These are phyloP conservation scores for Damaliscus lunatus DNA, from an alignment of 2,113 vertebrate genomes.

Conservation along the genomic window DNA sequence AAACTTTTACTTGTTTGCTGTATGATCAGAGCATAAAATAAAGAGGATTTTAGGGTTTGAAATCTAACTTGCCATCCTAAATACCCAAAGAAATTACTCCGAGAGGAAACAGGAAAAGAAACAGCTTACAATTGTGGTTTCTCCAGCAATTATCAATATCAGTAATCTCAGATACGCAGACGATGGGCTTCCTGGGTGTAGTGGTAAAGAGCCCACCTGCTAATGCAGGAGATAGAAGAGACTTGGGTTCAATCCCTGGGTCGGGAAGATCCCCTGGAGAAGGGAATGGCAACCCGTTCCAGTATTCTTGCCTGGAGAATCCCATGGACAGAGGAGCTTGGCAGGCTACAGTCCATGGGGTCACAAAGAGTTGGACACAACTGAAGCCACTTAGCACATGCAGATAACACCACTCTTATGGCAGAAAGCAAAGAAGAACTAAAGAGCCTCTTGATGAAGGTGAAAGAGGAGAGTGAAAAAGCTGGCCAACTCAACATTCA, in stretches of 20 bases:
- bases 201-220: background rate
- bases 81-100: slow-evolving; percentile 18
- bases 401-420: background rate
- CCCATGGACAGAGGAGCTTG: background rate
- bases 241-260: background rate
- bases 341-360: background rate
- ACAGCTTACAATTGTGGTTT: background rate
- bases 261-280: background rate
- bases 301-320: background rate
- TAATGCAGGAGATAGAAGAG: background rate
- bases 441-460: background rate
- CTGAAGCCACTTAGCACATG: background rate
- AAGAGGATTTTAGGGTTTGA: slow-evolving; percentile 21
- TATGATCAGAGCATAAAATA: background rate
- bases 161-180: background rate
- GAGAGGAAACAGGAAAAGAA: slow-evolving; percentile 19
- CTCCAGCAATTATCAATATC: background rate
- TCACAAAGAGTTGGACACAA: background rate
- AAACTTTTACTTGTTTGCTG: background rate
- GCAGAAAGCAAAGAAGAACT: background rate
- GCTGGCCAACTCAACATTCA: background rate
- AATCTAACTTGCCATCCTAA: background rate
- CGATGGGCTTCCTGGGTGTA: background rate
- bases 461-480: background rate
- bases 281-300: background rate